phyloP scores from a whole-genome alignment of 2,888 invertebrate species.

The Aphelenchoides bicaudatus region DNA sequence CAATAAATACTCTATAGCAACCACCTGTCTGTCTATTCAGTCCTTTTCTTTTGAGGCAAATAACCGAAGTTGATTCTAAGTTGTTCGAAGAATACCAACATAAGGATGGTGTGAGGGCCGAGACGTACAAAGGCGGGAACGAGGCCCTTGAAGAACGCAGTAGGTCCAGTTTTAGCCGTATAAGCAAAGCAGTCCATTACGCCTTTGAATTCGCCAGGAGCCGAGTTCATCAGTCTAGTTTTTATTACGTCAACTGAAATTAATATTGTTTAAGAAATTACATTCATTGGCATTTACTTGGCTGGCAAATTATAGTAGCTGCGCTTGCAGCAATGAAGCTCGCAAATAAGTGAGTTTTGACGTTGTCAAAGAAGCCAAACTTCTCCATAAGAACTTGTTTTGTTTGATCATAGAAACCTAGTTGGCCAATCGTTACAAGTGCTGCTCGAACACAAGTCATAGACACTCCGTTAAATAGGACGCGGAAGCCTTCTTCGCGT shows the following conservation, averaged over 20 bases:
- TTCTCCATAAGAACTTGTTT: constrained; percentile 72
- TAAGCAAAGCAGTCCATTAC: constrained; percentile 72
- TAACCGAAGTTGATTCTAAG: constrained; percentile 76
- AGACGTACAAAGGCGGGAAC: constrained; percentile 79
- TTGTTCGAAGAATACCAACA: constrained; percentile 93
- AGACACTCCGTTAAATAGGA: constrained; percentile 82
- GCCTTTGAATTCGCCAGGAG: constrained; percentile 76
- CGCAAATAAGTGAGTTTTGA: constrained; percentile 75
- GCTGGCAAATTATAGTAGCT: constrained; percentile 89
- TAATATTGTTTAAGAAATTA: too few relatives aligned
- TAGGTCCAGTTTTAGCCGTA: constrained; percentile 82
- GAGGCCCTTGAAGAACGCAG: constrained; percentile 81
- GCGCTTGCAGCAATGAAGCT: constrained; percentile 69
- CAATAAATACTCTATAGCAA: too few relatives aligned
- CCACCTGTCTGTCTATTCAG: too few relatives aligned
- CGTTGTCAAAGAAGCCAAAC: constrained; percentile 76
- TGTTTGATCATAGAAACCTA: constrained; percentile 93
- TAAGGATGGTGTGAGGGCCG: constrained; percentile 92
- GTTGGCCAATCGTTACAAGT: constrained; percentile 93
- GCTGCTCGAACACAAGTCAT: constrained; percentile 85
- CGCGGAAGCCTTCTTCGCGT: constrained; percentile 75
- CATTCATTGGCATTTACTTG: too few relatives aligned
- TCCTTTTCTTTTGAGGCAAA: too few relatives aligned
- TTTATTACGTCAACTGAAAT: constrained; percentile 95
- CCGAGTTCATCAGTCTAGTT: constrained; percentile 95